A percentile compares a stretch with the other conserved stretches of the same genome.
Evolutionary conservation across 2,797 vertebrate genomes (phyloP).

Genomic region (Typhlichthys eigenmanni): DNA sequence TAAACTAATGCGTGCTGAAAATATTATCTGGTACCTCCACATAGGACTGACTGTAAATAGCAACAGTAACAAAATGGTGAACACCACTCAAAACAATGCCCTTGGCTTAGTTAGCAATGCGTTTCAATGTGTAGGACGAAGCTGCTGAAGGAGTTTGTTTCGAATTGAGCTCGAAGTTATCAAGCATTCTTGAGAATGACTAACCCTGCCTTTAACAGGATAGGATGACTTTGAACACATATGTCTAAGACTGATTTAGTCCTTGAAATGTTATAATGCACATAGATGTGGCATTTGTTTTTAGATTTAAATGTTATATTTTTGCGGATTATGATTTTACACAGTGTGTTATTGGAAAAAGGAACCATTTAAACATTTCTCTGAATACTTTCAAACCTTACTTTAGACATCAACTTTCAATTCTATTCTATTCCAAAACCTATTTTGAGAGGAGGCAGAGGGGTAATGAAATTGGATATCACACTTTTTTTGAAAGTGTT

Average conservation of each 20-base stretch:
- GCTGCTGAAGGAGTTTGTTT: no score
- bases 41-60: no score
- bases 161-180: no score
- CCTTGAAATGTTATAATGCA: not conserved
- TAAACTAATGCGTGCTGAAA: no score
- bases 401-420: conserved; percentile 11
- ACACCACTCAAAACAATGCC: no score
- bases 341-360: not conserved
- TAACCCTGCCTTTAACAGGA: conserved; percentile 1
- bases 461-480: conserved; percentile 62
- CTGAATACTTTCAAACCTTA: not conserved
- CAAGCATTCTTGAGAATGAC: no score
- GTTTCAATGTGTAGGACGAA: no score
- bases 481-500: conserved; percentile 45
- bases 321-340: conserved; percentile 1
- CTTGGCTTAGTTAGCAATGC: no score
- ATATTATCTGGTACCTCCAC: no score
- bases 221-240: not conserved
- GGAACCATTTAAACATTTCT: not conserved
- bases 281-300: conserved; percentile 6
- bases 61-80: no score
- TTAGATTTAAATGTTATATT: not conserved
- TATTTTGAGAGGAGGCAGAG: conserved; percentile 61
- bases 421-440: conserved; percentile 17
- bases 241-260: not conserved